phyloP scores from a whole-genome alignment of 2,113 vertebrate genomes.

The Limanda limanda region DNA sequence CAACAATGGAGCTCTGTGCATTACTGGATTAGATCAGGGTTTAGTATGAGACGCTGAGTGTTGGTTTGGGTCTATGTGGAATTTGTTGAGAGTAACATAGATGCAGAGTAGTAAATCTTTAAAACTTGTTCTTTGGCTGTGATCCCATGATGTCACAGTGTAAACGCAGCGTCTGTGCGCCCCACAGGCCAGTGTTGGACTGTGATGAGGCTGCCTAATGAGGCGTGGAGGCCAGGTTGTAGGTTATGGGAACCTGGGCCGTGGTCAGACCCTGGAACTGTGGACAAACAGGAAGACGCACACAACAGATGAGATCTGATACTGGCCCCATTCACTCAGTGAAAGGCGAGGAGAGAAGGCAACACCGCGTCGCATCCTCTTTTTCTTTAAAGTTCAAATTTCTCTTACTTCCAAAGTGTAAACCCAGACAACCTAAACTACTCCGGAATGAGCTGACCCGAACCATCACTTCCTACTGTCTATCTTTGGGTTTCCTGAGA shows the following conservation, averaged over 20 bases:
- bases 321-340: slow-evolving; percentile 55
- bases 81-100: not conserved
- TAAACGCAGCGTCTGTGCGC: slow-evolving; percentile 20
- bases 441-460: slow-evolving; percentile 47
- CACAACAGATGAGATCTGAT: slow-evolving; percentile 72
- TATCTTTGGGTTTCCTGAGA: slow-evolving; percentile 60
- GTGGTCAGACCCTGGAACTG: slow-evolving; percentile 67
- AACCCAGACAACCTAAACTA: slow-evolving; percentile 30
- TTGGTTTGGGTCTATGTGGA: not conserved
- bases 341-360: slow-evolving; percentile 38
- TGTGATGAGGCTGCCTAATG: slow-evolving; percentile 59
- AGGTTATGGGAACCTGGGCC: slow-evolving; percentile 73
- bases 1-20: not conserved
- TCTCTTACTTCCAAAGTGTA: slow-evolving; percentile 44
- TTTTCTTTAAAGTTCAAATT: slow-evolving; percentile 60
- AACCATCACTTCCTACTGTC: slow-evolving; percentile 58
- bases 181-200: not conserved
- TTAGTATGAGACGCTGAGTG: not conserved
- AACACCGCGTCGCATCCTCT: slow-evolving; percentile 46
- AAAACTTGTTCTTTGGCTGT: too few relatives aligned
- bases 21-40: not conserved
- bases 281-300: slow-evolving; percentile 65
- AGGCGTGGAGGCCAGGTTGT: slow-evolving; percentile 65
- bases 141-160: not conserved
- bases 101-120: not conserved